phyloP scores from a whole-genome alignment of 2,797 vertebrate species.

The Sebastes goodei region DNA sequence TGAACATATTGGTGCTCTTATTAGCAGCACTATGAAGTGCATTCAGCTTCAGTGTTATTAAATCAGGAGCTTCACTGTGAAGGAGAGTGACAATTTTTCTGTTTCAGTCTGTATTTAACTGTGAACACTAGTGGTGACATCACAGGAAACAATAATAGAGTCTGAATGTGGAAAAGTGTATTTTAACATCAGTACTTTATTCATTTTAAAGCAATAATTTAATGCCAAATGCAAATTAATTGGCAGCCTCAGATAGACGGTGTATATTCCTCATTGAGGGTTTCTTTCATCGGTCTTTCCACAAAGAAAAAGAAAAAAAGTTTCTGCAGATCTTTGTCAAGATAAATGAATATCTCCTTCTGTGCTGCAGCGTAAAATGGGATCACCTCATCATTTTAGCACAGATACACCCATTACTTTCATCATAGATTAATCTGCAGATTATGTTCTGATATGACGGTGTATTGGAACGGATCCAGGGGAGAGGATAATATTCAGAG shows the following conservation, averaged over 20 bases:
- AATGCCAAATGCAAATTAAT: no score
- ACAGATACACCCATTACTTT: not conserved
- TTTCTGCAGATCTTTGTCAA: not conserved
- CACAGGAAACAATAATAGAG: not conserved
- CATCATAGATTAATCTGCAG: no score
- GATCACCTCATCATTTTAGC: not conserved
- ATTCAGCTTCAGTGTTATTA: slow-evolving; percentile 26
- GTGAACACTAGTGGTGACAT: not conserved
- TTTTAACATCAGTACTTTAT: not conserved
- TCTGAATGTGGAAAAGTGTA: not conserved
- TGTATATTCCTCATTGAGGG: not conserved
- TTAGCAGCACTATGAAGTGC: slow-evolving; percentile 14
- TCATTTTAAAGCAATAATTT: not conserved
- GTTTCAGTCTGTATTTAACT: not conserved
- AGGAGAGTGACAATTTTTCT: slow-evolving; percentile 3
- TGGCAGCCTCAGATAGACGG: no score
- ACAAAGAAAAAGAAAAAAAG: not conserved
- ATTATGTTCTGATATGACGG: no score
- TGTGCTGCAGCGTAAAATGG: not conserved
- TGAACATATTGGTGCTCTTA: slow-evolving; percentile 19
- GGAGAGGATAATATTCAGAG: not conserved
- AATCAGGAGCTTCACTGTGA: slow-evolving; percentile 9
- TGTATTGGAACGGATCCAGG: no score
- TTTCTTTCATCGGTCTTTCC: not conserved
- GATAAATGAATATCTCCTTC: not conserved